These are phyloP conservation scores for Marmota monax DNA, from an alignment of 2,113 vertebrate genomes.

Conservation along the genomic window DNA sequence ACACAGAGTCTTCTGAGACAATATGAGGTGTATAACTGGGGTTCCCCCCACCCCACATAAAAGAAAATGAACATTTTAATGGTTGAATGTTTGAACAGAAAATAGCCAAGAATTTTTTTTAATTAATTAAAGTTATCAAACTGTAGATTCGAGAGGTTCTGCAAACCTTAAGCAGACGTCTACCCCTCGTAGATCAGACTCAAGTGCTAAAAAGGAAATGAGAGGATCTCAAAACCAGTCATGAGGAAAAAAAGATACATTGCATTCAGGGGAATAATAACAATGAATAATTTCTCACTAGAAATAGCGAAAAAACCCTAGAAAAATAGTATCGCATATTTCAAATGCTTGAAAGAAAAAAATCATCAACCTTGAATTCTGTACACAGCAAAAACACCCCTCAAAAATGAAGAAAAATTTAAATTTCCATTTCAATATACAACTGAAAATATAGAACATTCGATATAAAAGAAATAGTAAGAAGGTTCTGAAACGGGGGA, in stretches of 20 bases:
- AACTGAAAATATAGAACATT: neutral
- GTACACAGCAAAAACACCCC: neutral
- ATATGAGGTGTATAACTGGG: neutral
- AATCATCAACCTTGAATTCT: neutral
- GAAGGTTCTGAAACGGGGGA: neutral
- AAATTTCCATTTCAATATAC: neutral
- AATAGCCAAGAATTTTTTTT: neutral
- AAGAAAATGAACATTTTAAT: neutral
- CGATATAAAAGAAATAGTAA: neutral
- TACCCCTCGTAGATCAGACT: neutral
- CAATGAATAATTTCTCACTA: neutral
- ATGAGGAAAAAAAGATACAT: neutral
- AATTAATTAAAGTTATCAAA: neutral
- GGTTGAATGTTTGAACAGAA: neutral
- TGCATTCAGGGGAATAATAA: neutral
- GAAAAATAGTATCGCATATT: neutral
- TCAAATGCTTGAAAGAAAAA: neutral
- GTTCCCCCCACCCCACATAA: neutral
- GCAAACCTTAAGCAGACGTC: neutral
- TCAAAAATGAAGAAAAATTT: neutral
- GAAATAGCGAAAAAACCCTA: neutral
- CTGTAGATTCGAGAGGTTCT: neutral
- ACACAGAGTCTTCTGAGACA: neutral
- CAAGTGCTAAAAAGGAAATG: neutral
- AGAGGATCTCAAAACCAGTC: neutral